Percentiles rank a stretch among this genome's conserved stretches.
Conservation (phyloP, 2,797 vertebrate species). For the Leontocebus nigricollis region DNA sequence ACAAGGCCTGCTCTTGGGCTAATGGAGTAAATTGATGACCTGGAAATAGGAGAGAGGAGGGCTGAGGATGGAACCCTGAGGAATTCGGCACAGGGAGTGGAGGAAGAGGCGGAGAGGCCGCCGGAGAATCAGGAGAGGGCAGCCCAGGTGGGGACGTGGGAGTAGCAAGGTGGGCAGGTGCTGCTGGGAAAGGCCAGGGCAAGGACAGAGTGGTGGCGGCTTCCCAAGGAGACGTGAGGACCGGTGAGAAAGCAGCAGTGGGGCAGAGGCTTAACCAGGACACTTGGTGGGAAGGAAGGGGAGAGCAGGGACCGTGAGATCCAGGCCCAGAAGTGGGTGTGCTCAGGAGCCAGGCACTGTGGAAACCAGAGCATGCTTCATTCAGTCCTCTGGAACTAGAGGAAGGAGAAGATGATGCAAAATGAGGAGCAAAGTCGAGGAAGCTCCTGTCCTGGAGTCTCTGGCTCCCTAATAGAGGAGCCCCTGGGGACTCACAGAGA, state of each 20-base stretch:
- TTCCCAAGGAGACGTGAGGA: rapidly evolving
- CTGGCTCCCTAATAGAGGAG: not conserved
- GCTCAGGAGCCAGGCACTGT: not conserved
- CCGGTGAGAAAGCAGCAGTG: not conserved
- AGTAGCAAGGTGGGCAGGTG: too few relatives aligned
- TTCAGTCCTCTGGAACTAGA: not conserved
- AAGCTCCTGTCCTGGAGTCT: not conserved
- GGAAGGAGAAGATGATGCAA: not conserved
- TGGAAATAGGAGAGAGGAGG: not conserved
- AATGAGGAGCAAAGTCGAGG: not conserved
- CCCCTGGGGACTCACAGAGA: not conserved
- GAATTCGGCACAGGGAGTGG: not conserved
- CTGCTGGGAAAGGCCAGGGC: not conserved
- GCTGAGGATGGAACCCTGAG: not conserved
- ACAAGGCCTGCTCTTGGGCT: not conserved
- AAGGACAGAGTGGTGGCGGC: not conserved
- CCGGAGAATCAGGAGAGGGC: not conserved
- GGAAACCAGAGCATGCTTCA: not conserved
- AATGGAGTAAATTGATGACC: rapidly evolving
- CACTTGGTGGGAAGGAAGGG: too few relatives aligned
- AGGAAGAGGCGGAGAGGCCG: not conserved
- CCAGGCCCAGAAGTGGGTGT: not conserved
- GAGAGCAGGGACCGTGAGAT: not conserved
- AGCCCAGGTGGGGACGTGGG: not conserved
- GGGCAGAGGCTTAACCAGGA: not conserved